Conservation (phyloP, 2,797 vertebrate species). For the Sebastiscus tertius region DNA sequence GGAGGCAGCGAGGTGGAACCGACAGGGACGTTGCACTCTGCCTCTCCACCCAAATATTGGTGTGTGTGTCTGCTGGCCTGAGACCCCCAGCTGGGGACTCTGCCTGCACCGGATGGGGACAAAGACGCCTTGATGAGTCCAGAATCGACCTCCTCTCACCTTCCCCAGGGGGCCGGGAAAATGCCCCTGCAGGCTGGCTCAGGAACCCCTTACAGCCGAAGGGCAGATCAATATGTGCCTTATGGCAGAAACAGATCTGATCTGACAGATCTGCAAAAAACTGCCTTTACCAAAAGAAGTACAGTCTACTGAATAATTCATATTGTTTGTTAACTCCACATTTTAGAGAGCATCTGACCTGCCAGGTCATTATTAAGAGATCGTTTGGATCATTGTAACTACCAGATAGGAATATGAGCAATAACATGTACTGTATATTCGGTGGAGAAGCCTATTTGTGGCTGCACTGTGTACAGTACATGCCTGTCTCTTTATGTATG, state of each 20-base stretch:
- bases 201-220: conserved; percentile 1
- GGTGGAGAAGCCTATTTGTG: background rate
- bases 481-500: background rate
- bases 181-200: conserved; percentile 10
- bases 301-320: background rate
- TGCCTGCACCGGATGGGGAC: conserved; percentile 38
- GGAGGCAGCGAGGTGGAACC: conserved; percentile 77
- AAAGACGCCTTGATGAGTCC: conserved; percentile 68
- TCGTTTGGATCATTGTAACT: background rate
- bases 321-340: background rate
- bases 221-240: conserved; percentile 54
- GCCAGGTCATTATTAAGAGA: background rate
- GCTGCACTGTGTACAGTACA: background rate
- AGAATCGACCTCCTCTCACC: conserved; percentile 60
- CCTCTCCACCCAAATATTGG: conserved; percentile 69
- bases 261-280: background rate
- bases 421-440: background rate
- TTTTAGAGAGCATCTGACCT: no score
- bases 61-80: conserved; percentile 77
- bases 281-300: background rate
- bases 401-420: background rate
- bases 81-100: conserved; percentile 70
- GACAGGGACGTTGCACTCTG: conserved; percentile 52
- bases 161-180: conserved; percentile 42
- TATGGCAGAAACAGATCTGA: conserved; percentile 29